phyloP scores from a whole-genome alignment of 2,113 vertebrate species.

The Ophthalmolycus amberensis region DNA sequence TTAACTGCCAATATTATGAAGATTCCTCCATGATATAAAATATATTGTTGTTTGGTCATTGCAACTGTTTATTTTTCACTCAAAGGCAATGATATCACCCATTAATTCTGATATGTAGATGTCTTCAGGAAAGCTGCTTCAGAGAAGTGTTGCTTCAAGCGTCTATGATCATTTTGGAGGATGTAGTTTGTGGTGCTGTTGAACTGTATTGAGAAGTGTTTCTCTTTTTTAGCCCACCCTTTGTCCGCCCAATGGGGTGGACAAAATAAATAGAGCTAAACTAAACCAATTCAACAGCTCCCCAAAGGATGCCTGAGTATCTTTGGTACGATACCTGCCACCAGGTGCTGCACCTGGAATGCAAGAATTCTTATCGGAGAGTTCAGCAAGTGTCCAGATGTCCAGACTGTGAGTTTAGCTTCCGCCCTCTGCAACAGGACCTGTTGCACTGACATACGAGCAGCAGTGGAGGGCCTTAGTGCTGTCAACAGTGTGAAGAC shows the following conservation, averaged over 20 bases:
- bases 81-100: not conserved
- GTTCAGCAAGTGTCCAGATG: not conserved
- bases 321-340: not conserved
- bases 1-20: not conserved
- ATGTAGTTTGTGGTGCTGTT: not conserved
- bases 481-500: not conserved
- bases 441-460: not conserved
- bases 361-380: not conserved
- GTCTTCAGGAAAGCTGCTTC: not conserved
- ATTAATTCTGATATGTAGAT: not conserved
- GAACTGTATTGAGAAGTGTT: not conserved
- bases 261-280: no score
- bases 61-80: not conserved
- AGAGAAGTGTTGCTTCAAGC: not conserved
- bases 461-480: not conserved
- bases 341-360: not conserved
- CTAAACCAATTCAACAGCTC: not conserved
- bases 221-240: not conserved
- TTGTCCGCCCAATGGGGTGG: no score
- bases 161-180: not conserved
- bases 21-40: not conserved
- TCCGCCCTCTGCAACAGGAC: not conserved
- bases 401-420: not conserved
- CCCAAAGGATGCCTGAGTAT: not conserved
- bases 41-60: not conserved